These are phyloP conservation scores for Mystacornis crossleyi DNA, from an alignment of 2,113 vertebrate genomes.

Conservation along the genomic window DNA sequence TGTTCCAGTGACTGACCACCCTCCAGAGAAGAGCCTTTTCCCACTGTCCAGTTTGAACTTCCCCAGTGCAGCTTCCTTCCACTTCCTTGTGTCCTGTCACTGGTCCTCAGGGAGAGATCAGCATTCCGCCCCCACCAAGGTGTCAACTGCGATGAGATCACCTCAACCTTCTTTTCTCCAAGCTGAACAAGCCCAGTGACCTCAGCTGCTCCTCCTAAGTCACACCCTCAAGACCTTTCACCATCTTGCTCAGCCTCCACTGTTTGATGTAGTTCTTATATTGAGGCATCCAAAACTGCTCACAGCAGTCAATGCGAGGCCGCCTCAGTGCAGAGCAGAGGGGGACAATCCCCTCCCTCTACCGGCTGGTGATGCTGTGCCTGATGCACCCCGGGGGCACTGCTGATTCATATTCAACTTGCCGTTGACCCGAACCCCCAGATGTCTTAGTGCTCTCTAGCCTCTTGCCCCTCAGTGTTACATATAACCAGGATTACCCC, in stretches of 20 bases:
- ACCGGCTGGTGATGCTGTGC: background rate
- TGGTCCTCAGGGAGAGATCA: background rate
- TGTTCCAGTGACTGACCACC: background rate
- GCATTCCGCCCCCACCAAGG: background rate
- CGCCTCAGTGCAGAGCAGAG: accelerated
- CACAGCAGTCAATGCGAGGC: background rate
- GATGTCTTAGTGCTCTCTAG: background rate
- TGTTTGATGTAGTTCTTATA: background rate
- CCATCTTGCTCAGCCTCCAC: background rate
- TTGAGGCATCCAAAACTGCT: background rate
- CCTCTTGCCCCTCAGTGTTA: background rate
- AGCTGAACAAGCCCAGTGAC: background rate
- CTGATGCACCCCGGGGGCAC: too few species aligned
- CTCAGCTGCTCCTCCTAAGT: background rate
- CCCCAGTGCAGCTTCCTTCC: background rate
- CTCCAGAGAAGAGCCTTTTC: background rate
- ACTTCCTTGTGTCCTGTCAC: background rate
- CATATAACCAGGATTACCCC: background rate
- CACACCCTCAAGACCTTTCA: background rate
- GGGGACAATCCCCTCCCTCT: accelerated
- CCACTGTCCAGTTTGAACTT: background rate
- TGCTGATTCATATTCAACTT: background rate
- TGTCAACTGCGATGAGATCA: too few species aligned
- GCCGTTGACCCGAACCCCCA: background rate
- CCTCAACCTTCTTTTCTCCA: background rate